phyloP scores from a whole-genome alignment of 2,888 invertebrate genomes.

The Drosophila bunnanda region DNA sequence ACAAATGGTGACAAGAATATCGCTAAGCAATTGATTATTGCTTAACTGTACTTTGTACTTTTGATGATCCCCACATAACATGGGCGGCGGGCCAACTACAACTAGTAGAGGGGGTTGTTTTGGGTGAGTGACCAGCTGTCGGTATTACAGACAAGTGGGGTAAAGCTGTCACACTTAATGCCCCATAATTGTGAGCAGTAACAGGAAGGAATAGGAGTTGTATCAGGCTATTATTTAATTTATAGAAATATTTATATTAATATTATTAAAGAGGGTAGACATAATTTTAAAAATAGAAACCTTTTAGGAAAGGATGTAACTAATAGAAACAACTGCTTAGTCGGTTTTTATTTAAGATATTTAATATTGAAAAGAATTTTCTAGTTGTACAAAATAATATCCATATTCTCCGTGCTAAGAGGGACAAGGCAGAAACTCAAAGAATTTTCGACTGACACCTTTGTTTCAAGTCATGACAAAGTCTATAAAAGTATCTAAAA shows the following conservation, averaged over 20 bases:
- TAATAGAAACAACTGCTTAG: no score
- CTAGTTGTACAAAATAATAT: no score
- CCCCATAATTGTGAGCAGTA: slow-evolving; percentile 29
- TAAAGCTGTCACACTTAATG: slow-evolving; percentile 39
- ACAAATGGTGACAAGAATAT: slow-evolving; percentile 59
- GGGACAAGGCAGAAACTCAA: no score
- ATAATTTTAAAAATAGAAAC: neutral
- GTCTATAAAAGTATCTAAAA: neutral
- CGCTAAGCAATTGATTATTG: slow-evolving; percentile 74
- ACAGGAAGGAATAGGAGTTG: neutral
- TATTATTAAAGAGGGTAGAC: neutral
- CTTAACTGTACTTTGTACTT: slow-evolving; percentile 73
- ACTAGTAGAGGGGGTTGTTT: neutral
- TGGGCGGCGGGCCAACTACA: neutral
- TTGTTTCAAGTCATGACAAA: no score
- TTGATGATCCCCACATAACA: slow-evolving; percentile 59
- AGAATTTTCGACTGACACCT: no score
- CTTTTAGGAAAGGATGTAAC: no score
- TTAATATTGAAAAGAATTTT: no score
- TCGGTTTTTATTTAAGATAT: no score
- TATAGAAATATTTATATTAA: neutral
- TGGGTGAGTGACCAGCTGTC: slow-evolving; percentile 28
- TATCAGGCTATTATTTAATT: neutral
- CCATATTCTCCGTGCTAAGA: no score
- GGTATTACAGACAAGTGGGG: slow-evolving; percentile 19